These are phyloP conservation scores for Beaufortia kweichowensis DNA, from an alignment of 2,113 vertebrate species.

Conservation along the genomic window DNA sequence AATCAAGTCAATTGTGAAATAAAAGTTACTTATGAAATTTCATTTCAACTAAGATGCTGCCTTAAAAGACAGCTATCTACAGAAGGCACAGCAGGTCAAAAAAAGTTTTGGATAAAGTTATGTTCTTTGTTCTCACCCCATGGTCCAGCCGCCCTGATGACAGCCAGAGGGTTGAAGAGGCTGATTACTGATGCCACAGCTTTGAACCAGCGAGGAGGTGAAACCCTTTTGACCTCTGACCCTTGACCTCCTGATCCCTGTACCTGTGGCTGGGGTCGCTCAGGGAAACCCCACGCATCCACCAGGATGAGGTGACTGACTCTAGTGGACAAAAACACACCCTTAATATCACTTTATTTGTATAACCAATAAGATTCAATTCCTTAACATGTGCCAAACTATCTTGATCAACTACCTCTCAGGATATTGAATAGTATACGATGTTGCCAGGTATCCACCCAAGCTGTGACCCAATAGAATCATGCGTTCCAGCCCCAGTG, in stretches of 20 bases:
- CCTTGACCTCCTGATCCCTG: conserved; percentile 55
- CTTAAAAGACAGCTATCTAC: no score
- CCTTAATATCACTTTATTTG: background rate
- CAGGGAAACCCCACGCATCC: conserved; percentile 89
- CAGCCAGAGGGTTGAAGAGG: conserved; percentile 87
- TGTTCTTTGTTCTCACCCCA: conserved; percentile 74
- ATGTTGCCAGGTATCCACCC: conserved; percentile 80
- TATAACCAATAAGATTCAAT: background rate
- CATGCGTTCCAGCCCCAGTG: conserved; percentile 79
- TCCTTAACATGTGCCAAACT: background rate
- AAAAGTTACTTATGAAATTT: no score
- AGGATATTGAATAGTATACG: conserved; percentile 81
- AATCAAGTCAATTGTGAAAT: no score
- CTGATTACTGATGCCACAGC: conserved; percentile 76
- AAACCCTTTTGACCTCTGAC: conserved; percentile 58
- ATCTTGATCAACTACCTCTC: conserved; percentile 71
- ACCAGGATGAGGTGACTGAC: conserved; percentile 89
- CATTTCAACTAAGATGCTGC: no score
- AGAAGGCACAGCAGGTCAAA: no score
- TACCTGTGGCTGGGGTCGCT: conserved; percentile 67
- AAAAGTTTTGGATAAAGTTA: background rate
- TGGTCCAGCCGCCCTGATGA: conserved; percentile 86
- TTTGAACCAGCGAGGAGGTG: conserved; percentile 81
- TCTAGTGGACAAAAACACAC: conserved; percentile 62
- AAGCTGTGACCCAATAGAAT: conserved; percentile 84